phyloP scores from a whole-genome alignment of 2,113 vertebrate species.

The Argyrosomus japonicus region DNA sequence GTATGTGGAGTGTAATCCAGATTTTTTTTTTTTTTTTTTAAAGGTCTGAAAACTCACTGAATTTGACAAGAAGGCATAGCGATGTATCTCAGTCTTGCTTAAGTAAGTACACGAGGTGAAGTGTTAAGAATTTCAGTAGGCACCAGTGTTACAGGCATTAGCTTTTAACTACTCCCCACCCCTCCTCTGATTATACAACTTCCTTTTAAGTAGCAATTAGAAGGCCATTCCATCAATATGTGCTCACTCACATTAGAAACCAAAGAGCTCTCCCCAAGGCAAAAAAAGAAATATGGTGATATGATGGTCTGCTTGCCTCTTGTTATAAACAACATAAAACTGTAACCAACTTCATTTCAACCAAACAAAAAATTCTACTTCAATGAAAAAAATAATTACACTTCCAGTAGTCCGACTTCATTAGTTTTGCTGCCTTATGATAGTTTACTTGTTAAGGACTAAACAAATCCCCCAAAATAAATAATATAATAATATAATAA shows the following conservation, averaged over 20 bases:
- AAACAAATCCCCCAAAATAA: constrained; percentile 69
- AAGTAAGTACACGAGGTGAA: constrained; percentile 63
- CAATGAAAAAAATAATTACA: constrained; percentile 47
- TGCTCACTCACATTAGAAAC: constrained; percentile 36
- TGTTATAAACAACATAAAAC: constrained; percentile 53
- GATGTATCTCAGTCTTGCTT: constrained; percentile 27
- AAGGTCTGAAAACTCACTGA: constrained; percentile 35
- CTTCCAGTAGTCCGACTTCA: constrained; percentile 79
- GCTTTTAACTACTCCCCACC: constrained; percentile 42
- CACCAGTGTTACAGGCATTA: constrained; percentile 71
- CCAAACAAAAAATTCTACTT: constrained; percentile 47
- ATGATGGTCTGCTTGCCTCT: constrained; percentile 53
- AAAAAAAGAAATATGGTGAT: constrained; percentile 23
- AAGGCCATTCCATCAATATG: constrained; percentile 52
- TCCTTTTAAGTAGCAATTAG: constrained; percentile 50
- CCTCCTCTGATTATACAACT: constrained; percentile 32
- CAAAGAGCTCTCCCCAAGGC: constrained; percentile 36
- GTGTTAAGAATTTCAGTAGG: constrained; percentile 64
- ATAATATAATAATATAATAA: constrained; percentile 74
- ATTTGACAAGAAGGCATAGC: constrained; percentile 46
- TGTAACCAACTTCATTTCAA: constrained; percentile 57
- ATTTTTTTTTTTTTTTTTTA: constrained; percentile 1
- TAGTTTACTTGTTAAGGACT: constrained; percentile 72
- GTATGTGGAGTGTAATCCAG: constrained; percentile 51
- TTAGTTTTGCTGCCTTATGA: constrained; percentile 75